Percentiles rank a stretch among this genome's conserved stretches.
Evolutionary conservation across 2,797 vertebrate genomes (phyloP).

Genomic region (Botia kubotai): DNA sequence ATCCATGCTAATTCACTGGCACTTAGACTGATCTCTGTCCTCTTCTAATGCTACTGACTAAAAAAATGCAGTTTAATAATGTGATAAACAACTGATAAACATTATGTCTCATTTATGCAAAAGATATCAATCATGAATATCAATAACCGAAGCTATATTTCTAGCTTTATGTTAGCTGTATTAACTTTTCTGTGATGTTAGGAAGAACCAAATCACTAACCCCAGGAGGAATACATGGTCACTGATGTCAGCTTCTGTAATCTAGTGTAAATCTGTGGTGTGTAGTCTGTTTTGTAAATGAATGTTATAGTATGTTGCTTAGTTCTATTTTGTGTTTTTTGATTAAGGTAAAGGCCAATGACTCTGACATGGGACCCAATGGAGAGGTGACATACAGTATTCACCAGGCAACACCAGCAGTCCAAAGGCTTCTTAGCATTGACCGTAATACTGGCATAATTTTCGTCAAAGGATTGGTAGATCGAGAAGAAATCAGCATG

Average conservation of each 20-base stretch:
- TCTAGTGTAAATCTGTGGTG: background rate
- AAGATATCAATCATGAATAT: conserved; percentile 69
- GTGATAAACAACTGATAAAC: conserved; percentile 70
- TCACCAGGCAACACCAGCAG: conserved; percentile 85
- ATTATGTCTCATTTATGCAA: conserved; percentile 68
- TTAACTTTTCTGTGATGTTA: background rate
- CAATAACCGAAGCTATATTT: conserved; percentile 52
- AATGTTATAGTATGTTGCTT: background rate
- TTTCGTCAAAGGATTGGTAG: conserved; percentile 90
- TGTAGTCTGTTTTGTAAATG: conserved; percentile 4
- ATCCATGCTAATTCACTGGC: conserved; percentile 27
- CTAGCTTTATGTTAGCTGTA: background rate
- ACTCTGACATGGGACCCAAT: conserved; percentile 90
- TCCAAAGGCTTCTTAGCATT: conserved; percentile 89
- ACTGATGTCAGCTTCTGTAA: background rate
- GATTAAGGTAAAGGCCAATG: conserved; percentile 89
- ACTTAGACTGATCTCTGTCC: conserved; percentile 33
- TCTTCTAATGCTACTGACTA: conserved; percentile 64
- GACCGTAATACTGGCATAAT: conserved; percentile 89
- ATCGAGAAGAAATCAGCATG: conserved; percentile 89
- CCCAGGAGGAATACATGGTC: too few relatives aligned
- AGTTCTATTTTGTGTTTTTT: conserved; percentile 27
- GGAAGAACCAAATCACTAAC: background rate
- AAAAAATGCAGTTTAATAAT: conserved; percentile 68
- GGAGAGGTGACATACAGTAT: conserved; percentile 93